phyloP scores from a whole-genome alignment of 2,888 invertebrate species.

The Nycteola revayana region DNA sequence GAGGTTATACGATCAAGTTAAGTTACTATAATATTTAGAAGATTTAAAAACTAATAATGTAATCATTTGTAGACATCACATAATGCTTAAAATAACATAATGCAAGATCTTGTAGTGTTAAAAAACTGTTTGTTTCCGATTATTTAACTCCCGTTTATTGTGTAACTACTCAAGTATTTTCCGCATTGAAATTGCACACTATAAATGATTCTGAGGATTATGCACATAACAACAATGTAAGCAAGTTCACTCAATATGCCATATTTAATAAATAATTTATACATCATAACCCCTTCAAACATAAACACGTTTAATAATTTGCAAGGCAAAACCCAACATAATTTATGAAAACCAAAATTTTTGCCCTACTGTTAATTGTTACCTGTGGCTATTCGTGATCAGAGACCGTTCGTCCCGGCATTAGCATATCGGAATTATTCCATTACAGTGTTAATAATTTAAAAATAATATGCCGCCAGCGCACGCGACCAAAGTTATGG shows the following conservation, averaged over 20 bases:
- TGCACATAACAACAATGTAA: background rate
- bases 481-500: conserved; percentile 73
- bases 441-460: conserved; percentile 77
- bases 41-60: too few relatives aligned
- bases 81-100: too few relatives aligned
- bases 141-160: too few relatives aligned
- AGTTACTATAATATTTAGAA: too few relatives aligned
- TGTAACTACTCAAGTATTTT: too few relatives aligned
- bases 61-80: too few relatives aligned
- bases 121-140: too few relatives aligned
- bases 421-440: conserved; percentile 78
- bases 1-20: too few relatives aligned
- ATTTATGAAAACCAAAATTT: conserved; percentile 23
- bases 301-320: conserved; percentile 24
- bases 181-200: too few relatives aligned
- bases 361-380: conserved; percentile 34
- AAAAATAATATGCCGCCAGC: conserved; percentile 69
- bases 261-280: conserved; percentile 27
- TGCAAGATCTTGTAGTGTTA: too few relatives aligned
- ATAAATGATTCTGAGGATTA: too few relatives aligned
- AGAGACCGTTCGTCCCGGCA: conserved; percentile 59
- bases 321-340: conserved; percentile 21
- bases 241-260: conserved; percentile 4
- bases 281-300: conserved; percentile 15
- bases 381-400: conserved; percentile 58